Evolutionary conservation across 2,888 invertebrate genomes (phyloP).

Genomic region (Linnaemya vulpina): DNA sequence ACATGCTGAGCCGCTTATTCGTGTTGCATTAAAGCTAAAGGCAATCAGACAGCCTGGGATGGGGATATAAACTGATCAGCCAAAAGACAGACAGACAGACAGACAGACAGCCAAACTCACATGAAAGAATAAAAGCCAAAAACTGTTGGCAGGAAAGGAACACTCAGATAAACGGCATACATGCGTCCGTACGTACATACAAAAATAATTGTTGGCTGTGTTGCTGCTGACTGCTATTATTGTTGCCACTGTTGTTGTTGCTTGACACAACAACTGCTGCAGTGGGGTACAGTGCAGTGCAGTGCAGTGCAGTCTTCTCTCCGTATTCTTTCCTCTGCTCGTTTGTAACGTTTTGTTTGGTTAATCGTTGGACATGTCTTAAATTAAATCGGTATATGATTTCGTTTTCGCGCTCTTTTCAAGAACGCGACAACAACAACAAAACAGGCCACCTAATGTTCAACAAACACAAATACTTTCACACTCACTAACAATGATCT

Average conservation of each 20-base stretch:
- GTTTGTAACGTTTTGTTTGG: conserved; percentile 68
- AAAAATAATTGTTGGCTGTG: conserved; percentile 10
- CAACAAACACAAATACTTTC: conserved; percentile 79
- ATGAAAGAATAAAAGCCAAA: conserved; percentile 21
- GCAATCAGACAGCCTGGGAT: conserved; percentile 70
- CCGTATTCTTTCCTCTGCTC: conserved; percentile 25
- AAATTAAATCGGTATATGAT: conserved; percentile 72
- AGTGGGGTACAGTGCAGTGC: conserved; percentile 17
- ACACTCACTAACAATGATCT: conserved; percentile 82
- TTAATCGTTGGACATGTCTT: conserved; percentile 68
- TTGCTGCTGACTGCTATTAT: conserved; percentile 16
- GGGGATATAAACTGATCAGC: conserved; percentile 60
- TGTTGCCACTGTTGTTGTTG: conserved; percentile 43
- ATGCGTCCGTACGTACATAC: not conserved
- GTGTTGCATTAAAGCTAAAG: conserved; percentile 71
- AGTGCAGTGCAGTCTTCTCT: not conserved
- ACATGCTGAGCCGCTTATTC: conserved; percentile 80
- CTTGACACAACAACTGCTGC: conserved; percentile 63
- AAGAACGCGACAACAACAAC: conserved; percentile 51
- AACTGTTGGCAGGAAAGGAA: not conserved
- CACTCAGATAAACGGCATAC: not conserved
- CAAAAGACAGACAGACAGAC: conserved; percentile 54
- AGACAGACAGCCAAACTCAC: conserved; percentile 30
- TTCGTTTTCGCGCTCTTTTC: conserved; percentile 65
- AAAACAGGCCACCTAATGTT: conserved; percentile 61